Evolutionary conservation across 2,888 invertebrate species (phyloP).

Genomic region (Opisthograptis luteolata): DNA sequence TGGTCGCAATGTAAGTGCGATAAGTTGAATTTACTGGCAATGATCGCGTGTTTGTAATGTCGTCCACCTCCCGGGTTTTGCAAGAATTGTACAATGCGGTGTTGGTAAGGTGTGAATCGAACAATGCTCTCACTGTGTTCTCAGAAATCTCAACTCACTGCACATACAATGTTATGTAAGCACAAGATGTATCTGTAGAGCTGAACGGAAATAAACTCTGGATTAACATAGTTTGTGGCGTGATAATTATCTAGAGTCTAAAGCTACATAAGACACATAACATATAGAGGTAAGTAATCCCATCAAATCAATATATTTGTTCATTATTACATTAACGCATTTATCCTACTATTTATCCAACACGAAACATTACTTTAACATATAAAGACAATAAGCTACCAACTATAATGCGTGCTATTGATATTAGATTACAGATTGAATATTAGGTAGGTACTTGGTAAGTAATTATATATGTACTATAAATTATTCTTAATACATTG

Average conservation of each 20-base stretch:
- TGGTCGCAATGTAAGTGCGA: not conserved
- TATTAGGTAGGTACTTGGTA: no score
- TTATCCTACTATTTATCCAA: no score
- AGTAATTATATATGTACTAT: not conserved
- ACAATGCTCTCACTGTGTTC: slow-evolving; percentile 35
- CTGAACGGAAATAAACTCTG: not conserved
- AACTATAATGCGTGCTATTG: no score
- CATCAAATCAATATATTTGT: no score
- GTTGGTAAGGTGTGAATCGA: slow-evolving; percentile 18
- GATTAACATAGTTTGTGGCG: not conserved
- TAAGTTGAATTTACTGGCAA: slow-evolving; percentile 18
- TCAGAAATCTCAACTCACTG: slow-evolving; percentile 25
- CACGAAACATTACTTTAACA: no score
- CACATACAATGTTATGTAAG: slow-evolving; percentile 17
- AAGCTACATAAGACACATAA: no score
- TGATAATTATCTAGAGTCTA: no score
- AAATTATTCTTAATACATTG: not conserved
- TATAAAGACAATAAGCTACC: no score
- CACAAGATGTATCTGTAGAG: slow-evolving; percentile 5
- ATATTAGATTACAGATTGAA: no score
- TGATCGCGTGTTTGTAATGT: slow-evolving; percentile 19
- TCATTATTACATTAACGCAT: no score
- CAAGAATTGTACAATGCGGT: slow-evolving; percentile 33
- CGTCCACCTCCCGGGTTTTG: slow-evolving; percentile 24
- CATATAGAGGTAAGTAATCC: no score